Conservation (phyloP, 37 sponge, comb jelly and placozoan genomes). For the Dysidea cf. avara region DNA sequence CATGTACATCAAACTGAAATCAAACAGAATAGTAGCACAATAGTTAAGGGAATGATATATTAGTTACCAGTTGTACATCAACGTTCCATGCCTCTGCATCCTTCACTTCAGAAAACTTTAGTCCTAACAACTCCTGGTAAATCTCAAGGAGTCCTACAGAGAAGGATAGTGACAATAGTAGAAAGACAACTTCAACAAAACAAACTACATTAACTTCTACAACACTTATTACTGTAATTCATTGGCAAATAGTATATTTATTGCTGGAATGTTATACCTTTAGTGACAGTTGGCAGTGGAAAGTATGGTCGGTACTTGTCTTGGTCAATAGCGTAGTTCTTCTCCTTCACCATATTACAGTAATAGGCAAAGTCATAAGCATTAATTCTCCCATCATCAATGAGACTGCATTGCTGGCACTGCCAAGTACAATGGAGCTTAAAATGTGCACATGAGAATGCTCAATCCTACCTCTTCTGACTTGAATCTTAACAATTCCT, state of each 20-base stretch:
- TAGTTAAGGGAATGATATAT: no score
- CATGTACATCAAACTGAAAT: constrained; percentile 22
- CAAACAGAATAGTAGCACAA: no score
- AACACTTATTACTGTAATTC: no score
- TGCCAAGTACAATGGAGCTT: no score
- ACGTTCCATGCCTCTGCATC: constrained; percentile 51
- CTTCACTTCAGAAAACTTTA: constrained; percentile 29
- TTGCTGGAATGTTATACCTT: no score
- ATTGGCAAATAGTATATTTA: no score
- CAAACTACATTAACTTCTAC: background rate
- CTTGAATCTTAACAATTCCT: constrained; percentile 33
- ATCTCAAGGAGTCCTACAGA: background rate
- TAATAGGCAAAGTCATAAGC: constrained; percentile 53
- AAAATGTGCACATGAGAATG: constrained; percentile 1
- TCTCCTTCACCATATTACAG: constrained; percentile 44
- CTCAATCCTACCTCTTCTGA: constrained; percentile 27
- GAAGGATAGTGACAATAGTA: no score
- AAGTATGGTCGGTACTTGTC: constrained; percentile 59
- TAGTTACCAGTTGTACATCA: constrained; percentile 29
- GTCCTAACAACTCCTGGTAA: constrained; percentile 34
- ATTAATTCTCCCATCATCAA: constrained; percentile 15
- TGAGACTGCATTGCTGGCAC: background rate
- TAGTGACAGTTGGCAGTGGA: constrained; percentile 52
- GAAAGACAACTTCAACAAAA: no score
- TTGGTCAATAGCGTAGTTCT: constrained; percentile 57